These are phyloP conservation scores for Calcarius lapponicus DNA, from an alignment of 2,797 vertebrate genomes.

Conservation along the genomic window DNA sequence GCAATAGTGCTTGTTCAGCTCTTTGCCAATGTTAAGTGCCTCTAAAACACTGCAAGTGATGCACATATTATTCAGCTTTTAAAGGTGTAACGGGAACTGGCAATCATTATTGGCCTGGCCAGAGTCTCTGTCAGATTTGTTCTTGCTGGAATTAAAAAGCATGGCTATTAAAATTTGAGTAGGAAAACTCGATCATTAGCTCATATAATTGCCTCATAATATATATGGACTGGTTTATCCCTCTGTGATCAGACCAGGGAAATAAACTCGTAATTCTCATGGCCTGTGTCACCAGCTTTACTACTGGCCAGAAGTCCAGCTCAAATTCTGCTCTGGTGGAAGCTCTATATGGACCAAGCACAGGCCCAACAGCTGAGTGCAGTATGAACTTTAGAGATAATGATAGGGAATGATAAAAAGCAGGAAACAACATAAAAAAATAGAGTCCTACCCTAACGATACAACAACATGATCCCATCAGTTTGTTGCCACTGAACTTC, in stretches of 20 bases:
- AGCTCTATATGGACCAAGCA: neutral
- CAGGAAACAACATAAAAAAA: conserved; percentile 25
- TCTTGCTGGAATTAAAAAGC: conserved; percentile 45
- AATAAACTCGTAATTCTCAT: conserved; percentile 20
- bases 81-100: conserved; percentile 50
- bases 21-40: neutral
- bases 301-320: neutral
- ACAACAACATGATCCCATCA: neutral
- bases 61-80: conserved; percentile 45
- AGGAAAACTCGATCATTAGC: conserved; percentile 40
- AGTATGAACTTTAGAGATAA: neutral
- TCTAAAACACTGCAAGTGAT: conserved; percentile 46
- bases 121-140: conserved; percentile 27
- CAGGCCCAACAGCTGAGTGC: neutral
- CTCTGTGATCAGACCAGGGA: neutral
- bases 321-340: neutral
- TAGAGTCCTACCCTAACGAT: conserved; percentile 30
- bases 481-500: conserved; percentile 28
- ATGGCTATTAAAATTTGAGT: neutral
- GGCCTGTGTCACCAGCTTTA: neutral
- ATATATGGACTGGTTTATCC: conserved; percentile 30
- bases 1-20: conserved; percentile 49
- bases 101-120: conserved; percentile 53
- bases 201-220: conserved; percentile 53
- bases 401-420: neutral